Evolutionary conservation across 2,797 vertebrate species (phyloP).

Genomic region (Betta splendens): DNA sequence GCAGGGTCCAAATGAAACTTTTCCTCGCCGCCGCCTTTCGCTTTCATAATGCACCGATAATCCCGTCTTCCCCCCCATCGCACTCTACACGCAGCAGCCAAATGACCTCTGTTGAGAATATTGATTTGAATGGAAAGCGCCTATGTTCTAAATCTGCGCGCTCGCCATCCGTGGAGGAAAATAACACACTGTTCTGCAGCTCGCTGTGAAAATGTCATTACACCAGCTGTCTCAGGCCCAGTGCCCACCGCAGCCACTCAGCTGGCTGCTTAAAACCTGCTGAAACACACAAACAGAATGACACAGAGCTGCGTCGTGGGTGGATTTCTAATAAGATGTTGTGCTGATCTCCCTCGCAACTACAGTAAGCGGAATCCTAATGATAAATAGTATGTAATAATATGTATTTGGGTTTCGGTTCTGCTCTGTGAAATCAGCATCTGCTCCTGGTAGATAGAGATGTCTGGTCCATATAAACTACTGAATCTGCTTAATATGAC

Average conservation of each 20-base stretch:
- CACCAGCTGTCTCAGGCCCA: slow-evolving; percentile 72
- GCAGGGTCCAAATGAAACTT: slow-evolving; percentile 24
- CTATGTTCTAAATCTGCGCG: slow-evolving; percentile 53
- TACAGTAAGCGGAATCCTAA: slow-evolving; percentile 36
- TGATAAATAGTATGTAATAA: slow-evolving; percentile 52
- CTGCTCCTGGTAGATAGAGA: slow-evolving; percentile 56
- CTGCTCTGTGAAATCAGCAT: slow-evolving; percentile 44
- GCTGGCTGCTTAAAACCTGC: slow-evolving; percentile 56
- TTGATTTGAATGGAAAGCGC: slow-evolving; percentile 59
- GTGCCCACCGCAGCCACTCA: slow-evolving; percentile 58
- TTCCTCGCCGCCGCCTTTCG: slow-evolving; percentile 15
- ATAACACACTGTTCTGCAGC: slow-evolving; percentile 67
- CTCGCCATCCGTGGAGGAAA: slow-evolving; percentile 56
- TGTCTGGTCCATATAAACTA: slow-evolving; percentile 47
- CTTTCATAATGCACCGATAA: slow-evolving; percentile 35
- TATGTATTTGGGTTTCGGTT: slow-evolving; percentile 36
- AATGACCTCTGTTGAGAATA: slow-evolving; percentile 55
- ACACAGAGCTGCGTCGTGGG: slow-evolving; percentile 39
- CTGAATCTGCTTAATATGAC: slow-evolving; percentile 67
- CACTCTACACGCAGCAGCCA: slow-evolving; percentile 29
- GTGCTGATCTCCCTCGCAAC: slow-evolving; percentile 40
- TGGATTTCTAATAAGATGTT: slow-evolving; percentile 60
- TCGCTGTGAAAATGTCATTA: slow-evolving; percentile 78
- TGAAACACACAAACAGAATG: slow-evolving; percentile 16
- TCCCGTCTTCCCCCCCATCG: slow-evolving; percentile 27